A percentile compares a stretch with the other conserved stretches of the same genome.
phyloP scores from a whole-genome alignment of 1,140 invertebrate genomes.

The Streblospio benedicti region DNA sequence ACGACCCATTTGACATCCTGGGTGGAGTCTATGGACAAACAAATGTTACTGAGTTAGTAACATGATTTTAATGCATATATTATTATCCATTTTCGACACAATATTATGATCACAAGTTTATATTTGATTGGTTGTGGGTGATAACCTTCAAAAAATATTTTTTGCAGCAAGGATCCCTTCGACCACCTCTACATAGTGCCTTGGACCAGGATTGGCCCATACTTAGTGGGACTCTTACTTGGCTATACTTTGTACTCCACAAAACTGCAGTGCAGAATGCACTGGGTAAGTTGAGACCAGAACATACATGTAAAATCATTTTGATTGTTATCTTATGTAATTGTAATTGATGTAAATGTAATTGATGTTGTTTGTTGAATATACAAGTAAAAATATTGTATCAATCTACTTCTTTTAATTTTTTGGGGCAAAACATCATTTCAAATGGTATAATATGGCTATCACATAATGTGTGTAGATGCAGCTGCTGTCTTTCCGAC shows the following conservation, averaged over 20 bases:
- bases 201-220: constrained; percentile 51
- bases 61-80: neutral
- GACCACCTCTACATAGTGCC: constrained; percentile 72
- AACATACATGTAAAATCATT: too few relatives aligned
- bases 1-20: too few relatives aligned
- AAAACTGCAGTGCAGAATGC: neutral
- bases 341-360: too few relatives aligned
- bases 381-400: too few relatives aligned
- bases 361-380: too few relatives aligned
- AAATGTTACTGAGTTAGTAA: neutral
- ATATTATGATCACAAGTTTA: neutral
- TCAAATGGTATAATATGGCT: too few relatives aligned
- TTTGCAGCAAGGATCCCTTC: constrained; percentile 22
- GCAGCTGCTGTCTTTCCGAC: too few relatives aligned
- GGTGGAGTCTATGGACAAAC: too few relatives aligned
- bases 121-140: neutral
- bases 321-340: too few relatives aligned
- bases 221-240: constrained; percentile 49
- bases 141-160: neutral
- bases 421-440: too few relatives aligned
- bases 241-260: constrained; percentile 42
- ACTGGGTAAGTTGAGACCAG: neutral
- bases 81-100: neutral
- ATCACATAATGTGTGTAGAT: too few relatives aligned
- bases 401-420: too few relatives aligned